Evolutionary conservation across 2,113 vertebrate species (phyloP).

Genomic region (Beaufortia kweichowensis): DNA sequence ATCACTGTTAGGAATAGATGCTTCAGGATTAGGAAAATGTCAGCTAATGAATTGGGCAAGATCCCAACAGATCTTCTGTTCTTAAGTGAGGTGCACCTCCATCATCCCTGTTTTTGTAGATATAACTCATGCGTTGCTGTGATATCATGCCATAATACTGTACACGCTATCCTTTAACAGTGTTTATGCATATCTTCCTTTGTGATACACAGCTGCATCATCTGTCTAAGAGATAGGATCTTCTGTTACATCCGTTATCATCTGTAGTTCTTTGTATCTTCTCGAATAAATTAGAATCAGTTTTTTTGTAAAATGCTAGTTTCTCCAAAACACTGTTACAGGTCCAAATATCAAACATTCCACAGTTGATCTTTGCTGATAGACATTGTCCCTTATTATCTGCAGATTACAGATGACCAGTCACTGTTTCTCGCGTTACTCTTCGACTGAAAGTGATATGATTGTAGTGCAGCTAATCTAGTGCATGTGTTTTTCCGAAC

Average conservation of each 20-base stretch:
- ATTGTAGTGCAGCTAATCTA: constrained; percentile 59
- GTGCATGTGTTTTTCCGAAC: constrained; percentile 69
- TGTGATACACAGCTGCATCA: no score
- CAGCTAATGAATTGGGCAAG: not conserved
- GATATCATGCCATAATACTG: not conserved
- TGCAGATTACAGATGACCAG: not conserved
- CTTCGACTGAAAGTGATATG: constrained; percentile 57
- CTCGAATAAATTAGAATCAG: not conserved
- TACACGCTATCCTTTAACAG: no score
- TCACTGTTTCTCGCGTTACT: constrained; percentile 52
- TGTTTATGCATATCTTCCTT: not conserved
- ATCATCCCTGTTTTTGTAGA: not conserved
- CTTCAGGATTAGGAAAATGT: constrained; percentile 7
- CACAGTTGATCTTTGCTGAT: constrained; percentile 1
- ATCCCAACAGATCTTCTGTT: not conserved
- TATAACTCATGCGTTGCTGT: not conserved
- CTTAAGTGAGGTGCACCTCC: not conserved
- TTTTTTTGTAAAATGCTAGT: not conserved
- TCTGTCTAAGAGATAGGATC: no score
- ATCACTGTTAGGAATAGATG: constrained; percentile 15
- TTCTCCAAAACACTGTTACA: not conserved
- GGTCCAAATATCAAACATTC: constrained; percentile 18
- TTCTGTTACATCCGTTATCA: no score
- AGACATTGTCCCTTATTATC: not conserved
- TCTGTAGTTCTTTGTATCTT: not conserved